Percentiles rank a stretch among this genome's conserved stretches.
Conservation (phyloP, 2,797 vertebrate genomes). For the Bovichtus variegatus region DNA sequence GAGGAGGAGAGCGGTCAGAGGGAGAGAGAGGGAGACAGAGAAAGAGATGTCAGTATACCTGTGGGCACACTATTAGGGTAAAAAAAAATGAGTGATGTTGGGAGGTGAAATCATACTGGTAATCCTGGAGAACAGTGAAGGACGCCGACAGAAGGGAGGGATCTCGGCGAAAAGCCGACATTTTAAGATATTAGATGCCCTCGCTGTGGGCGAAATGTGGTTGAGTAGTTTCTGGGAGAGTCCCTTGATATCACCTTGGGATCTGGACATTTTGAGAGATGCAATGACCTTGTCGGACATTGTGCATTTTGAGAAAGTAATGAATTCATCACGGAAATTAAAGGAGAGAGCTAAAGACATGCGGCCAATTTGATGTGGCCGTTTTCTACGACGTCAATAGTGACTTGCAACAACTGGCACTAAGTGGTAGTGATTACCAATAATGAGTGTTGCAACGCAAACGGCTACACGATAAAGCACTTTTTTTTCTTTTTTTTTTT, state of each 20-base stretch:
- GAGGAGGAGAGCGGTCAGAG: constrained; percentile 79
- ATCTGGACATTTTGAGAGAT: constrained; percentile 35
- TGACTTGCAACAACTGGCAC: constrained; percentile 46
- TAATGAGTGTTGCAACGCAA: constrained; percentile 59
- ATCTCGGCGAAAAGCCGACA: constrained; percentile 16
- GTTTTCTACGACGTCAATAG: constrained; percentile 47
- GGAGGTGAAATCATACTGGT: constrained; percentile 45
- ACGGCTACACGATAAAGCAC: constrained; percentile 3
- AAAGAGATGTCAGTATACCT: constrained; percentile 67
- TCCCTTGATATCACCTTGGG: constrained; percentile 43
- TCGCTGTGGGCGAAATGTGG: neutral
- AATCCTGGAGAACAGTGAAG: constrained; percentile 45
- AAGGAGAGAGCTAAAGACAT: constrained; percentile 53
- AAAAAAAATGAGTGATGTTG: constrained; percentile 35
- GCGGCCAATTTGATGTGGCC: constrained; percentile 29
- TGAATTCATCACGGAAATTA: constrained; percentile 40
- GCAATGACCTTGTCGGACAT: constrained; percentile 44
- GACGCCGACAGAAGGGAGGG: constrained; percentile 46
- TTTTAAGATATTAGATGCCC: constrained; percentile 17
- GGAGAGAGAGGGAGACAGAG: constrained; percentile 47
- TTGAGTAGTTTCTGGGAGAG: constrained; percentile 6
- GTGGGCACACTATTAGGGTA: constrained; percentile 47
- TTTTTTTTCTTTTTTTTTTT: constrained; percentile 13
- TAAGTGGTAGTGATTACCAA: constrained; percentile 65
- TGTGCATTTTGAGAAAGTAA: constrained; percentile 13